phyloP scores from a whole-genome alignment of 2,113 vertebrate species.

The Suncus etruscus region DNA sequence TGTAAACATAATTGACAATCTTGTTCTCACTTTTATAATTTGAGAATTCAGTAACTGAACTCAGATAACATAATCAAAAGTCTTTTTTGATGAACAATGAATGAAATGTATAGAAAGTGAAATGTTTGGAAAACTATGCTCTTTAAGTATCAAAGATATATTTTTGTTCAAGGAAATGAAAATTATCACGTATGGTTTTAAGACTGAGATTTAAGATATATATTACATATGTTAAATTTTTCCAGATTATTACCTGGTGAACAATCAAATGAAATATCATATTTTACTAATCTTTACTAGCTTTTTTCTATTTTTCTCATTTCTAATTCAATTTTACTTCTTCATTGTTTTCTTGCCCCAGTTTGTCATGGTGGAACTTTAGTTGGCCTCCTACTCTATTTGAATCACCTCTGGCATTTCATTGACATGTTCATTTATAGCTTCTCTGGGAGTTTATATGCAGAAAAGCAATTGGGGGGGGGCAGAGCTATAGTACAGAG shows the following conservation, averaged over 20 bases:
- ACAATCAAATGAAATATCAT: background rate
- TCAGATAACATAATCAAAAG: slow-evolving; percentile 7
- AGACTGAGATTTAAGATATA: background rate
- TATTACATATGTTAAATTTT: background rate
- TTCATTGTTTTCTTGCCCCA: background rate
- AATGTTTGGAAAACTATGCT: background rate
- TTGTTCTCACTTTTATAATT: background rate
- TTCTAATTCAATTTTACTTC: background rate
- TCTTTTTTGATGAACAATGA: background rate
- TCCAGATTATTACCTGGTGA: slow-evolving; percentile 13
- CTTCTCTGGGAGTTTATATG: background rate
- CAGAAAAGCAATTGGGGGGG: background rate
- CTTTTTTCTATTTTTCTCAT: background rate
- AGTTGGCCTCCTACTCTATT: background rate
- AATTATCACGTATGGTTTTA: background rate
- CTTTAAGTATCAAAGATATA: background rate
- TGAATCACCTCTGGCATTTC: background rate
- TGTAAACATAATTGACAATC: slow-evolving; percentile 3
- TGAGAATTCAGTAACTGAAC: slow-evolving; percentile 11
- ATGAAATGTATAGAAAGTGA: background rate
- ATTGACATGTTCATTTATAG: background rate
- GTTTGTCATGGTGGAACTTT: accelerated
- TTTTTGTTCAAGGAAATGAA: slow-evolving; percentile 18
- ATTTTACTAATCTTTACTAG: background rate
- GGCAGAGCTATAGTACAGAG: too few relatives aligned